phyloP scores from a whole-genome alignment of 2,797 vertebrate species.

The Schizothorax lantsangensis region DNA sequence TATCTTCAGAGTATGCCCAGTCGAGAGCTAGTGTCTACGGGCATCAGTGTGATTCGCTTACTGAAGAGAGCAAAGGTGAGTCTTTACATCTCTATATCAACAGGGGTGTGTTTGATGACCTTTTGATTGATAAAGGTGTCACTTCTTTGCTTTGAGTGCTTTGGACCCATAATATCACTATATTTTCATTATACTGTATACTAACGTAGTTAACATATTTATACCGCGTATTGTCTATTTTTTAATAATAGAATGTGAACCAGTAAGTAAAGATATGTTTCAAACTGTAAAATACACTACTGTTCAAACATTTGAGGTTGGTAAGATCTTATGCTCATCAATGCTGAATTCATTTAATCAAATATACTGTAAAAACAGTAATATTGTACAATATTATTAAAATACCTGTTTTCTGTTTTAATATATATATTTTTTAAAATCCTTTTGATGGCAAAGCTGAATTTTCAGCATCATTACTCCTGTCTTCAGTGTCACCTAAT shows the following conservation, averaged over 20 bases:
- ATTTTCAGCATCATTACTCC: background rate
- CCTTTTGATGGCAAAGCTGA: background rate
- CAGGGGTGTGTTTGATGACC: background rate
- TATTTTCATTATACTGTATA: too few relatives aligned
- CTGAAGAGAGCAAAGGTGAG: conserved; percentile 92
- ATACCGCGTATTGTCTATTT: background rate
- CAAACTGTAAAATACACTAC: background rate
- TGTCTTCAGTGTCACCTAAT: background rate
- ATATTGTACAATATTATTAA: background rate
- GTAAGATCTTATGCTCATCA: background rate
- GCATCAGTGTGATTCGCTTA: conserved; percentile 89
- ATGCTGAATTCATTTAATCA: background rate
- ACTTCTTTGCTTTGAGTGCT: background rate
- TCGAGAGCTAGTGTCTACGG: conserved; percentile 90
- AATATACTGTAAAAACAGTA: background rate
- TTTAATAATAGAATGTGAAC: background rate
- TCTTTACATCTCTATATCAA: background rate
- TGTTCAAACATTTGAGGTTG: background rate
- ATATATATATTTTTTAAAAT: too few relatives aligned
- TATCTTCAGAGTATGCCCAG: conserved; percentile 98
- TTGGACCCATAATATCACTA: background rate
- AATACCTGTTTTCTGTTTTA: background rate
- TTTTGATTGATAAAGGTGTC: background rate
- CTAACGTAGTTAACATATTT: background rate
- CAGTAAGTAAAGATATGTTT: background rate